phyloP scores from a whole-genome alignment of 2,888 invertebrate genomes.

The Stenchaetothrips biformis region DNA sequence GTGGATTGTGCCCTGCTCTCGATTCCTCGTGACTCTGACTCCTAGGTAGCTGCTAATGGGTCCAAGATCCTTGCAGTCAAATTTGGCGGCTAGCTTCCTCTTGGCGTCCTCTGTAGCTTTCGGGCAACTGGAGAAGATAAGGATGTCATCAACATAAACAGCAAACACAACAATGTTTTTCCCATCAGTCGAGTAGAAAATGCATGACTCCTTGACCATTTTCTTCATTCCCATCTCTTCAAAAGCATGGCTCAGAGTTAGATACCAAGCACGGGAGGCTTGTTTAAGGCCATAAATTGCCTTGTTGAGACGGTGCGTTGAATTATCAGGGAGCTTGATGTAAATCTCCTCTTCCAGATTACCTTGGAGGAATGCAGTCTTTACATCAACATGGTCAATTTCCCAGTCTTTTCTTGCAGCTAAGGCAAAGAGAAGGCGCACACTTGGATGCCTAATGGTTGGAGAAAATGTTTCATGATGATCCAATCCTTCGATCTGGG shows the following conservation, averaged over 20 bases:
- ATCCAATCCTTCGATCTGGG: constrained; percentile 39
- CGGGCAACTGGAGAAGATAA: background rate
- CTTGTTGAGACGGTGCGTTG: constrained; percentile 36
- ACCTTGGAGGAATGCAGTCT: constrained; percentile 40
- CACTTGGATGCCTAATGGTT: constrained; percentile 38
- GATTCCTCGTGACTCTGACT: background rate
- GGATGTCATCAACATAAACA: constrained; percentile 37
- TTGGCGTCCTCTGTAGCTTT: background rate
- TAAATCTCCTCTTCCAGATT: constrained; percentile 36
- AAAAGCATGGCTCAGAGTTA: background rate
- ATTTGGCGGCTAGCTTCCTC: background rate
- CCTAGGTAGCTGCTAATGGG: background rate
- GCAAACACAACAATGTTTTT: constrained; percentile 35
- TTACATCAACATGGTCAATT: constrained; percentile 37
- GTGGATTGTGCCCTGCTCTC: background rate
- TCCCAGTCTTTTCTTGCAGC: constrained; percentile 33
- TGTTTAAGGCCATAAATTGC: constrained; percentile 38
- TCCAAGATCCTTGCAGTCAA: background rate
- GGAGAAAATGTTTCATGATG: constrained; percentile 42
- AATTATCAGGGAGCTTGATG: constrained; percentile 36
- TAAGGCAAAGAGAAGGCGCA: constrained; percentile 36
- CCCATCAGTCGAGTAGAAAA: background rate
- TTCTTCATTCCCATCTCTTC: background rate
- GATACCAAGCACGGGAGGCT: constrained; percentile 32
- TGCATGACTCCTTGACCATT: background rate